phyloP scores from a whole-genome alignment of 2,113 vertebrate genomes.

The Strigops habroptila region DNA sequence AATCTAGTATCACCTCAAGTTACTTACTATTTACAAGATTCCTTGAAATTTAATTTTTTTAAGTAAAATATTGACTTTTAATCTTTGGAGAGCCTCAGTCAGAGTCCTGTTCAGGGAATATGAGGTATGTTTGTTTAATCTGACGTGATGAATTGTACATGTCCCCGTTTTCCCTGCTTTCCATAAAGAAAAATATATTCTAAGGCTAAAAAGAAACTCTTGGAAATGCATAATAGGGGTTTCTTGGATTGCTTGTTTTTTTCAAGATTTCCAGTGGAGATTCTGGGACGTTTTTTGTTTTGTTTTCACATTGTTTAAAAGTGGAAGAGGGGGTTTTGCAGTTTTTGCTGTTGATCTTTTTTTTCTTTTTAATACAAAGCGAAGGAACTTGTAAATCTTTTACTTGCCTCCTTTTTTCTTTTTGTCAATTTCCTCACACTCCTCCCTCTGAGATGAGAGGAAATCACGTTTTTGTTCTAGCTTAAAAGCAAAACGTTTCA shows the following conservation, averaged over 20 bases:
- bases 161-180: slow-evolving; percentile 6
- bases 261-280: neutral
- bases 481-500: neutral
- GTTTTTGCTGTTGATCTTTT: neutral
- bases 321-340: neutral
- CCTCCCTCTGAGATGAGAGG: neutral
- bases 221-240: slow-evolving; percentile 26
- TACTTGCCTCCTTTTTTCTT: neutral
- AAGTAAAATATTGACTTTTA: neutral
- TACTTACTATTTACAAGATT: neutral
- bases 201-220: slow-evolving; percentile 21
- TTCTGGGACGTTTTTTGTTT: neutral
- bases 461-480: slow-evolving; percentile 31
- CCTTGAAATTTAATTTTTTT: neutral
- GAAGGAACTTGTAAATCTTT: neutral
- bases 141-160: slow-evolving; percentile 11
- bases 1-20: slow-evolving; percentile 26
- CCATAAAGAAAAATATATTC: slow-evolving; percentile 6
- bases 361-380: neutral
- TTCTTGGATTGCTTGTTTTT: neutral
- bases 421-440: neutral
- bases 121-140: slow-evolving; percentile 38
- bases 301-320: neutral
- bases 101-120: slow-evolving; percentile 29
- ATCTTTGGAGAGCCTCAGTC: slow-evolving; percentile 23